Percentiles rank a stretch among this genome's conserved stretches.
Conservation (phyloP, 2,888 invertebrate genomes). For the Pyrgus malvae region DNA sequence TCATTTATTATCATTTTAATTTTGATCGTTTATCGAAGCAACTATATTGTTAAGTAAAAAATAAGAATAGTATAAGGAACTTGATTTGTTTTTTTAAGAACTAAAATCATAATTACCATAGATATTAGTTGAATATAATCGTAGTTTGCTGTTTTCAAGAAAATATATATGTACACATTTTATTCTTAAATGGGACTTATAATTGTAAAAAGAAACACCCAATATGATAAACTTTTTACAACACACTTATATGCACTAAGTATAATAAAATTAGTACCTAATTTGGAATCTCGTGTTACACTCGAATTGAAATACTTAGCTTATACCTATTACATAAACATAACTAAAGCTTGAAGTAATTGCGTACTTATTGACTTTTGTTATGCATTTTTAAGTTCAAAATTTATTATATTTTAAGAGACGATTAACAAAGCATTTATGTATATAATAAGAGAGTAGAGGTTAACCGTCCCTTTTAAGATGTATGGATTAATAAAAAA, state of each 20-base stretch:
- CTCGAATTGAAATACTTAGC: not conserved
- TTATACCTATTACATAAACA: not conserved
- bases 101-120: not conserved
- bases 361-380: conserved; percentile 4
- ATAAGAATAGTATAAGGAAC: too few species aligned
- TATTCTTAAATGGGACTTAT: conserved; percentile 10
- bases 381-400: conserved; percentile 22
- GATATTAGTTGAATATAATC: not conserved
- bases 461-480: conserved; percentile 39
- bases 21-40: not conserved
- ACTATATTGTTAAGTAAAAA: not conserved
- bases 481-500: conserved; percentile 42
- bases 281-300: not conserved
- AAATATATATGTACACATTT: conserved; percentile 27
- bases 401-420: conserved; percentile 20
- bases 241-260: not conserved
- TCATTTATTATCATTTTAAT: conserved; percentile 46
- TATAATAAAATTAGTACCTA: not conserved
- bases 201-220: not conserved
- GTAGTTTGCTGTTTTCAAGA: conserved; percentile 30
- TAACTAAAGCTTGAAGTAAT: not conserved
- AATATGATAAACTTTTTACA: not conserved
- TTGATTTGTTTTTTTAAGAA: too few species aligned
- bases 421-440: conserved; percentile 34
- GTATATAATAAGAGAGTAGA: conserved; percentile 31